Base-by-base conservation (phyloP, 2,113 vertebrate species). In the Copsychus sechellarum region DNA sequence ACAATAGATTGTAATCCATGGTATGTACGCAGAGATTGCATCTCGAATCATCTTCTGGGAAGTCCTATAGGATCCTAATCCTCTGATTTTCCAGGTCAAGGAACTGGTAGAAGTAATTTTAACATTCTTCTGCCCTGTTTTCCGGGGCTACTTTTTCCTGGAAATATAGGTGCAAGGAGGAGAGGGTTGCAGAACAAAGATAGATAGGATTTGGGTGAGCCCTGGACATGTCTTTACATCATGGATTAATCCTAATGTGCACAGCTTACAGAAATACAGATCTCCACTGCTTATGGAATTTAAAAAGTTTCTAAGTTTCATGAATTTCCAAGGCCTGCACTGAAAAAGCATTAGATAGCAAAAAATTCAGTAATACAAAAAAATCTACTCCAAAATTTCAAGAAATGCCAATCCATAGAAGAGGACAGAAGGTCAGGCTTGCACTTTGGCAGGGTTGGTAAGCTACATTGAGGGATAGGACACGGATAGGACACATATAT, bases 401-500 rank as follows among this genome's bases (percentile, higher is more conserved):
- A 58, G 36, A 87, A 74, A 76, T 23, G 20, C 4, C 31, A 76
- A 4, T 48, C 33, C 6, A 11, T 69, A n/a, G 67, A 56, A 90
- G 14, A 45, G 15, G 16, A 79, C 0, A 4, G 22, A 56, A 71
- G 9, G 23, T 33, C 18, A 47, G n/a, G 13, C 24, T 82, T 76
- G 25, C 11, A 64, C 10, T 85, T 62, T 48, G 25, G 12, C 70
- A 82, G 43, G 18, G 29, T 33, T 93, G 82, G 5, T n/a, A 60
- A 91, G 72, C 10, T 40, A 3, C n/a, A 9, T 14, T 45, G 45
- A 72, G 36, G 12, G 12, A 61, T 24, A 66, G 13, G 16, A 76
- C 21, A 11, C 0, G 2, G 31, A 22, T 53, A 70, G 70, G n/a
- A 65, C 16, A 47, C 0, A 0, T 0, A 1, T 14, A 54, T 18